phyloP scores from a whole-genome alignment of 2,797 vertebrate genomes.

The Botia almorhae region DNA sequence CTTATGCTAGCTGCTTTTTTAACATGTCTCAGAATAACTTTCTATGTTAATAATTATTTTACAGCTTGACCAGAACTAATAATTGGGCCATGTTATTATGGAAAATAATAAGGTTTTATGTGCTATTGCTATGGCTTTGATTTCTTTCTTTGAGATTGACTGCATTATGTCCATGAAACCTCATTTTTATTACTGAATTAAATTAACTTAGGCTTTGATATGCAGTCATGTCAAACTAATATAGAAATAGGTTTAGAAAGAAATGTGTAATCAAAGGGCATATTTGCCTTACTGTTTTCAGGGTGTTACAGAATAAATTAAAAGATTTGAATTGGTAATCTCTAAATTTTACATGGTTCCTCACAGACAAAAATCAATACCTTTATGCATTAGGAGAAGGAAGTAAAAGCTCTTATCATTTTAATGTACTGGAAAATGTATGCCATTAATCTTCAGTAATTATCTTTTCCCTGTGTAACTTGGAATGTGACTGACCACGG shows the following conservation, averaged over 20 bases:
- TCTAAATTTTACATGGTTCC: background rate
- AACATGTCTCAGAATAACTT: background rate
- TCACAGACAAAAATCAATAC: background rate
- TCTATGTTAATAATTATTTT: background rate
- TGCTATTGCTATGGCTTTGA: background rate
- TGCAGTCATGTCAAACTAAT: background rate
- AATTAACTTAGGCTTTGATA: background rate
- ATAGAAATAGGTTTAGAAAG: background rate
- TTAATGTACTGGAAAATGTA: background rate
- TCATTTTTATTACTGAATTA: conserved; percentile 17
- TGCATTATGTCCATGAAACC: conserved; percentile 1
- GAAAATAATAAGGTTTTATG: background rate
- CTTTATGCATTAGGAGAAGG: background rate
- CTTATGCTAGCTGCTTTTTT: no score
- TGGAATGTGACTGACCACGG: conserved; percentile 53
- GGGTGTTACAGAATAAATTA: background rate
- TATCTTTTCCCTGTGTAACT: conserved; percentile 52
- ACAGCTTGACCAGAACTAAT: conserved; percentile 3
- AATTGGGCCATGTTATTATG: background rate
- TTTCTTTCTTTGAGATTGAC: background rate
- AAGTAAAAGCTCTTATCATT: background rate
- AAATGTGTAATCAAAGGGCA: background rate
- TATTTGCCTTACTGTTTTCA: conserved; percentile 4
- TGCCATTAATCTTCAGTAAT: background rate
- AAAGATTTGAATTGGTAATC: background rate